Conservation (phyloP, 2,113 vertebrate species). For the Donacobius atricapilla region DNA sequence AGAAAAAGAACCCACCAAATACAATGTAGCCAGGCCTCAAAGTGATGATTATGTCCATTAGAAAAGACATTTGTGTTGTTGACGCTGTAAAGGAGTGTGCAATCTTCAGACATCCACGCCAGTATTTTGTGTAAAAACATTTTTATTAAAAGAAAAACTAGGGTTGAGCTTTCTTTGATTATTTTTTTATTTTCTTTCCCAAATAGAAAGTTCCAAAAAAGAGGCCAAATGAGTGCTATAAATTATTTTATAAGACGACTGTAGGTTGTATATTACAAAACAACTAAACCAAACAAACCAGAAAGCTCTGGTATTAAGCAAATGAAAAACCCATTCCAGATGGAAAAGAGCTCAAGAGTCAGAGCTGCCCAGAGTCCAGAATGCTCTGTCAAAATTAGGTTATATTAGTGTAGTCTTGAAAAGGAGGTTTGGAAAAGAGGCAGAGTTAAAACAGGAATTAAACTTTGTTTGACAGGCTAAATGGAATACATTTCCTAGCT, state of each 20-base stretch:
- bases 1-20: not conserved
- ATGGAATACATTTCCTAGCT: conserved; percentile 45
- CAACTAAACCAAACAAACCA: not conserved
- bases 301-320: not conserved
- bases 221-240: not conserved
- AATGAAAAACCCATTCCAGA: conserved; percentile 16
- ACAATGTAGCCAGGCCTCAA: not conserved
- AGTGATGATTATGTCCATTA: not conserved
- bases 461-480: conserved; percentile 37
- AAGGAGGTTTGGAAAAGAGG: conserved; percentile 20
- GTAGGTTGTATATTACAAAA: conserved; percentile 1
- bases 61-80: not conserved
- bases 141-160: not conserved
- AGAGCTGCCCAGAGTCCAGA: conserved; percentile 1
- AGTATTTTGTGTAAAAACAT: not conserved
- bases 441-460: conserved; percentile 29
- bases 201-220: not conserved
- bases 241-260: conserved; percentile 6
- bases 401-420: conserved; percentile 11
- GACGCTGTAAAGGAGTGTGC: not conserved
- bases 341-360: conserved; percentile 27
- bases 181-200: not conserved
- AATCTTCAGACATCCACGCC: not conserved
- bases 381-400: conserved; percentile 33
- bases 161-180: not conserved